Percentiles rank a stretch among this genome's conserved stretches.
Conservation (phyloP, 2,113 vertebrate species). For the Genyomyrus donnyi region DNA sequence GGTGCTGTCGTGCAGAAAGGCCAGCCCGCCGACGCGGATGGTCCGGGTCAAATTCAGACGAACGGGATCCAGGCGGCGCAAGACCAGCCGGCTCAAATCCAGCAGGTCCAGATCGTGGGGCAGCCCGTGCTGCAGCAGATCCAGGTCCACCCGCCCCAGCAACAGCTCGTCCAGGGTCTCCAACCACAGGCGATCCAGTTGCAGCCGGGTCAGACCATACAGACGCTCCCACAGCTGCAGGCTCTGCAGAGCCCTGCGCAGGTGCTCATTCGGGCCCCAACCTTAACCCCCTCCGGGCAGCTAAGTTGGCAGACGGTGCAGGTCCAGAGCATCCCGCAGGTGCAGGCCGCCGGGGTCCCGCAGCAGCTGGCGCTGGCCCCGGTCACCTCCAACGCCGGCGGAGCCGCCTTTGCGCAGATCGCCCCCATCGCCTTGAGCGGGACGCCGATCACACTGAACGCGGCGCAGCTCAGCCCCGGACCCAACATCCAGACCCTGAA, state of each 20-base stretch:
- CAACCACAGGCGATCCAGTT: slow-evolving; percentile 84
- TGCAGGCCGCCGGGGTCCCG: slow-evolving; percentile 85
- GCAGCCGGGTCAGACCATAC: slow-evolving; percentile 66
- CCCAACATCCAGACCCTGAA: slow-evolving; percentile 95
- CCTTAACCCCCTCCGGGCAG: slow-evolving; percentile 88
- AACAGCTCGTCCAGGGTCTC: slow-evolving; percentile 74
- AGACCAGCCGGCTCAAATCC: slow-evolving; percentile 75
- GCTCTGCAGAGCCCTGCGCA: slow-evolving; percentile 87
- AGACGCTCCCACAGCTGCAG: slow-evolving; percentile 73
- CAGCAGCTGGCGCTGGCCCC: slow-evolving; percentile 88
- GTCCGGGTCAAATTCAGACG: slow-evolving; percentile 72
- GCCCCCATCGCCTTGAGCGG: slow-evolving; percentile 85
- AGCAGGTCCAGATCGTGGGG: slow-evolving; percentile 90
- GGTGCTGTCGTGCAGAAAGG: slow-evolving; percentile 66
- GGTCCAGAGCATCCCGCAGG: slow-evolving; percentile 81
- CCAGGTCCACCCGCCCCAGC: slow-evolving; percentile 83
- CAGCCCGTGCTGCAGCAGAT: slow-evolving; percentile 91
- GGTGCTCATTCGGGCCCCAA: slow-evolving; percentile 93
- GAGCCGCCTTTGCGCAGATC: slow-evolving; percentile 76
- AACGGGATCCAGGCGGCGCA: slow-evolving; percentile 80
- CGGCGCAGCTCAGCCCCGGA: slow-evolving; percentile 89
- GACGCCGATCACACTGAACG: slow-evolving; percentile 84
- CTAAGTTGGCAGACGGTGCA: slow-evolving; percentile 98
- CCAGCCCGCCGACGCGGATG: slow-evolving; percentile 65
- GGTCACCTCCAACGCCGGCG: slow-evolving; percentile 65